Conservation (phyloP, 2,113 vertebrate species). For the Indicator maculatus region DNA sequence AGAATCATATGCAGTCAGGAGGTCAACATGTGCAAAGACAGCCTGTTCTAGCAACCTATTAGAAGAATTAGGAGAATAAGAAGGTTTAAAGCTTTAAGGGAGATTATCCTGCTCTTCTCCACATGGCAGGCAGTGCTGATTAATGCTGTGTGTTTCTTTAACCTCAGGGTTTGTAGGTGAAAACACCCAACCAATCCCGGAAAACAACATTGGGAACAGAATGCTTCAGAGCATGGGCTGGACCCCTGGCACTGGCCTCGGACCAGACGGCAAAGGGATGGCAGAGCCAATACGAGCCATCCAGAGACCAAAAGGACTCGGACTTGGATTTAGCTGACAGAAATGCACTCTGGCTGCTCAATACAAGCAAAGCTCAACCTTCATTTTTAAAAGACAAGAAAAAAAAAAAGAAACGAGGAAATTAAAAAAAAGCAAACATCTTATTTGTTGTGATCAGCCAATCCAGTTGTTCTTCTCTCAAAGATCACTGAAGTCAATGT, state of each 20-base stretch:
- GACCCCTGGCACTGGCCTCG: conserved; percentile 91
- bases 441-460: not conserved
- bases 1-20: conserved; percentile 24
- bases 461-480: conserved; percentile 42
- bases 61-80: conserved; percentile 73
- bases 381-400: not conserved
- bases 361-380: conserved; percentile 11
- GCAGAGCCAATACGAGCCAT: conserved; percentile 89
- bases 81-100: conserved; percentile 68
- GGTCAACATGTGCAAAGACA: conserved; percentile 60
- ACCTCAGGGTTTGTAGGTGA: conserved; percentile 89
- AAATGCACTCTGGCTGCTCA: not conserved
- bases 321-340: conserved; percentile 92
- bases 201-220: conserved; percentile 90
- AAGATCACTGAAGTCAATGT: not conserved
- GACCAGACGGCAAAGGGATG: conserved; percentile 91
- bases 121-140: conserved; percentile 48
- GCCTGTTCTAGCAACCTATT: conserved; percentile 66
- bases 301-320: conserved; percentile 93
- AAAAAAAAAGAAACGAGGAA: not conserved
- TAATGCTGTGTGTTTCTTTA: conserved; percentile 58
- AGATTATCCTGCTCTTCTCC: conserved; percentile 60
- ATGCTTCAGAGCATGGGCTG: conserved; percentile 98
- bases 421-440: not conserved
- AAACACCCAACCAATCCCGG: conserved; percentile 86